Percentiles rank a stretch among this genome's conserved stretches.
These are phyloP conservation scores for Tipula lateralis DNA, from an alignment of 2,888 invertebrate genomes.

Conservation along the genomic window DNA sequence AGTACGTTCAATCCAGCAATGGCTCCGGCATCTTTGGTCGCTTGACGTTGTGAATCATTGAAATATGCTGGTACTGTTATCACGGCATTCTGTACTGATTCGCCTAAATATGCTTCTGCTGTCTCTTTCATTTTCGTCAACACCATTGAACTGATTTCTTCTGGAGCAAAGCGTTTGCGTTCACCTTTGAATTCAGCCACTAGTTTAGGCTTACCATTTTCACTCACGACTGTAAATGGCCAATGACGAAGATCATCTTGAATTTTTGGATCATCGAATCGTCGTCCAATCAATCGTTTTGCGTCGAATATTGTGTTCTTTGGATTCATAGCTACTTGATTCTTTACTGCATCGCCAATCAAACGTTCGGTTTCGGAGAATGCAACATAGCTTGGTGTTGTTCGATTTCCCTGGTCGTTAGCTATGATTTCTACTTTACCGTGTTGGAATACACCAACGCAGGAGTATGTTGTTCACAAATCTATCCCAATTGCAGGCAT, in stretches of 20 bases:
- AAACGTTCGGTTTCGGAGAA: conserved; percentile 84
- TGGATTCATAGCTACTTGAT: conserved; percentile 86
- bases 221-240: conserved; percentile 86
- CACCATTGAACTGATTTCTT: conserved; percentile 92
- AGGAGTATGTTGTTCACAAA: conserved; percentile 92
- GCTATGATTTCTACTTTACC: conserved; percentile 87
- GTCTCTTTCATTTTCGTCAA: conserved; percentile 93
- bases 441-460: conserved; percentile 89
- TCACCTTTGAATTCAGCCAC: conserved; percentile 87
- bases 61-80: conserved; percentile 91
- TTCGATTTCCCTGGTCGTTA: conserved; percentile 86
- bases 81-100: conserved; percentile 82
- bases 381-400: conserved; percentile 72
- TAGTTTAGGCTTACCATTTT: conserved; percentile 77
- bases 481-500: conserved; percentile 71
- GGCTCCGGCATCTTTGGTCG: conserved; percentile 90
- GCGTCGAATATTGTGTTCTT: conserved; percentile 93
- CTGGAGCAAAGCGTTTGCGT: conserved; percentile 84
- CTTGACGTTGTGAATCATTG: conserved; percentile 86
- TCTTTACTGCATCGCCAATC: conserved; percentile 81
- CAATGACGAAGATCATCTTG: conserved; percentile 95
- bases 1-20: conserved; percentile 88
- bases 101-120: conserved; percentile 85
- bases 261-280: conserved; percentile 85
- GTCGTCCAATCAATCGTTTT: conserved; percentile 91